Evolutionary conservation across 2,888 invertebrate species (phyloP).

Genomic region (Mythimna pallens): DNA sequence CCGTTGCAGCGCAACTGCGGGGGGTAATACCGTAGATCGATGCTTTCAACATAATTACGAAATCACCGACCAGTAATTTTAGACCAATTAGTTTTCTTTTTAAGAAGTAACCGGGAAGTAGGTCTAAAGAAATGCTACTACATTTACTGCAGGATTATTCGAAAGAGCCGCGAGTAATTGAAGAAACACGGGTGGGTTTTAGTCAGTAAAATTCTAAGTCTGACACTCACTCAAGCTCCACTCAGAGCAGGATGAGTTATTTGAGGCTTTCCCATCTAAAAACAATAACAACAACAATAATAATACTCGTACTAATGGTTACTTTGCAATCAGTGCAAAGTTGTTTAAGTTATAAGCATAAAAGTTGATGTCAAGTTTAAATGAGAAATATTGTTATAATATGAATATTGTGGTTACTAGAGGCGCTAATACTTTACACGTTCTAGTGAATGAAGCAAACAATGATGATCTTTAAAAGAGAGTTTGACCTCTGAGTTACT

Average conservation of each 20-base stretch:
- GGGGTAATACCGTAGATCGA: slow-evolving; percentile 31
- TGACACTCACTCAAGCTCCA: too few species aligned
- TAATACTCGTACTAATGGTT: slow-evolving; percentile 1
- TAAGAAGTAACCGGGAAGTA: neutral
- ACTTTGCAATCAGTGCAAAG: slow-evolving; percentile 3
- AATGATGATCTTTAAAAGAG: neutral
- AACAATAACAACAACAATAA: neutral
- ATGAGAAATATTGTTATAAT: neutral
- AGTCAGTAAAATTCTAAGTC: too few species aligned
- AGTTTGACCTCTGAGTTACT: too few species aligned
- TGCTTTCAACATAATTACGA: slow-evolving; percentile 28
- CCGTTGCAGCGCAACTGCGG: slow-evolving; percentile 8
- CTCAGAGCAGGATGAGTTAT: too few species aligned
- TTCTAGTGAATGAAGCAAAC: neutral
- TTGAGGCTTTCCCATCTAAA: neutral
- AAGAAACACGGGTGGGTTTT: too few species aligned
- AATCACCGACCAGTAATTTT: slow-evolving; percentile 35
- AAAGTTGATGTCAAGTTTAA: neutral
- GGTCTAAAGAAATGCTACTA: neutral
- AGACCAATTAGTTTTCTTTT: slow-evolving; percentile 12
- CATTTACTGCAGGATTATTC: too few species aligned
- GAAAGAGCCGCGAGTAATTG: too few species aligned
- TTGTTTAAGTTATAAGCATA: neutral
- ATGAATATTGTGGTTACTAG: neutral
- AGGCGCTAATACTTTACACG: neutral